These are phyloP conservation scores for Oryzias dopingdopingensis DNA, from an alignment of 2,797 vertebrate species.

Conservation along the genomic window DNA sequence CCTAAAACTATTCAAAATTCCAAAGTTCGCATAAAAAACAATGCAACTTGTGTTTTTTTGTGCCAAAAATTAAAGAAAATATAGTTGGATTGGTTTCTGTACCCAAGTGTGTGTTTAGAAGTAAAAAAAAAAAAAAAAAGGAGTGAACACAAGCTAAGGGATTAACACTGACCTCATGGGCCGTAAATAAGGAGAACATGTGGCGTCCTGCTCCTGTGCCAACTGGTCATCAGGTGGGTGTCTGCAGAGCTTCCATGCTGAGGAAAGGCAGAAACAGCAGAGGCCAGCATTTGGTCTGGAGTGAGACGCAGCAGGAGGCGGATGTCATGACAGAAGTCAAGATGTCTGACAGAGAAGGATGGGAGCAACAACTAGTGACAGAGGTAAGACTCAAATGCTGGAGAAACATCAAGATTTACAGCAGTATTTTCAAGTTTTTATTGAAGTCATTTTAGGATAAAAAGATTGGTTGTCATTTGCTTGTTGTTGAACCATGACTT, in stretches of 20 bases:
- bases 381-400: slow-evolving; percentile 75
- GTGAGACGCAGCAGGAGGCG: slow-evolving; percentile 73
- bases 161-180: slow-evolving; percentile 7
- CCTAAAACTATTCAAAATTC: not conserved
- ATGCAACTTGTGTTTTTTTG: too few relatives aligned
- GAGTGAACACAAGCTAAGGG: not conserved
- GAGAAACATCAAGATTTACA: too few relatives aligned
- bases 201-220: slow-evolving; percentile 7
- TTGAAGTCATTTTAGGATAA: not conserved
- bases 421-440: not conserved
- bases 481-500: not conserved
- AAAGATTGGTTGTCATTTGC: not conserved
- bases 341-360: slow-evolving; percentile 49
- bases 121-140: not conserved
- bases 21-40: not conserved
- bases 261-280: slow-evolving; percentile 80
- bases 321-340: slow-evolving; percentile 70
- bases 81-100: too few relatives aligned
- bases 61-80: too few relatives aligned
- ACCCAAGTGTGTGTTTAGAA: not conserved
- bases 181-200: slow-evolving; percentile 10
- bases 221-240: slow-evolving; percentile 43
- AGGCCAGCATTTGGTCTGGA: slow-evolving; percentile 80
- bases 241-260: slow-evolving; percentile 77
- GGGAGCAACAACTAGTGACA: slow-evolving; percentile 67